phyloP scores from a whole-genome alignment of 1,140 invertebrate species.

The Zaprionus africanus region DNA sequence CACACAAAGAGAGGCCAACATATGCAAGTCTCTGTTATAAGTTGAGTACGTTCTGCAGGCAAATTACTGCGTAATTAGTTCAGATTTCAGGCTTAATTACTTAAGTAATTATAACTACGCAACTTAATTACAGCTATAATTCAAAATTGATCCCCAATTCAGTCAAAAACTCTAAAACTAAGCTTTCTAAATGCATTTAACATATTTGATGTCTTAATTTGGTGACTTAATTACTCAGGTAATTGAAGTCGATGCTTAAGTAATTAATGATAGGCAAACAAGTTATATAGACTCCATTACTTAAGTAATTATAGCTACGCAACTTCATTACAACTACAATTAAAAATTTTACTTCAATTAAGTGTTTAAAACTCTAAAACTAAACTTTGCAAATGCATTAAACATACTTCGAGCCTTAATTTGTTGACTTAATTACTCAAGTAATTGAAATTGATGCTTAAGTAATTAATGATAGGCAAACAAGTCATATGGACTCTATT shows the following conservation, averaged over 20 bases:
- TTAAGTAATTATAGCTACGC: background rate
- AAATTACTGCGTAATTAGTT: background rate
- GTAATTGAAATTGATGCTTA: background rate
- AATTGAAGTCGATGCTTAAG: background rate
- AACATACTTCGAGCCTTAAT: background rate
- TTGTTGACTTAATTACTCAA: background rate
- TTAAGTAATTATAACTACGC: background rate
- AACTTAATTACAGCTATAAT: background rate
- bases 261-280: background rate
- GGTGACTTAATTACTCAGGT: background rate
- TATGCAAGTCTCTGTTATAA: background rate
- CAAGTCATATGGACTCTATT: background rate
- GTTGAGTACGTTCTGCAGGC: slow-evolving; percentile 1
- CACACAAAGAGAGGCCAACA: background rate
- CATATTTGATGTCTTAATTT: background rate
- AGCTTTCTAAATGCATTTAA: background rate
- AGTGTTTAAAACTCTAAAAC: background rate
- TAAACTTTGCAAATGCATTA: background rate
- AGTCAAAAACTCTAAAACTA: background rate
- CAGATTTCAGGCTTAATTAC: background rate
- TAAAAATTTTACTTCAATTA: background rate
- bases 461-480: background rate
- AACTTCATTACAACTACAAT: background rate
- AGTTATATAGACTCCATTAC: background rate
- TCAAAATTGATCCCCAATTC: background rate